phyloP scores from a whole-genome alignment of 2,888 invertebrate species.

The Parasteatoda lunata region DNA sequence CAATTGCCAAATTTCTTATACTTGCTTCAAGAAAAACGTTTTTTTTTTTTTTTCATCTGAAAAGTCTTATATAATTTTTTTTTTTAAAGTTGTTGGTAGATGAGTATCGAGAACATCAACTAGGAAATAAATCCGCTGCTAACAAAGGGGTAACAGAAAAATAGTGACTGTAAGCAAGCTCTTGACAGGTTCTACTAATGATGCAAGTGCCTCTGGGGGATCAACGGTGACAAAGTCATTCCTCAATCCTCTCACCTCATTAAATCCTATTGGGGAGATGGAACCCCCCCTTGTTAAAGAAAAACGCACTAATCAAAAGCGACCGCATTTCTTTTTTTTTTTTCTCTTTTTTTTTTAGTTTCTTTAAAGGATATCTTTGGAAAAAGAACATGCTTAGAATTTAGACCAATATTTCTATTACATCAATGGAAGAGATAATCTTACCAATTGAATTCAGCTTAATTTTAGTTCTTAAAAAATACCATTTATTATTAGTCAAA shows the following conservation, averaged over 20 bases:
- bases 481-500: too few species aligned
- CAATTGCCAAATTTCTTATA: too few species aligned
- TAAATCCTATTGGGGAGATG: slow-evolving; percentile 34
- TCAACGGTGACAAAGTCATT: slow-evolving; percentile 41
- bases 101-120: slow-evolving; percentile 11
- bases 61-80: too few species aligned
- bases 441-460: too few species aligned
- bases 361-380: neutral
- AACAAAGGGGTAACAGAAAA: slow-evolving; percentile 52
- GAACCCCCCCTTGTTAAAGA: slow-evolving; percentile 17
- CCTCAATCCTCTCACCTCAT: slow-evolving; percentile 31
- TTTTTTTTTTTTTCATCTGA: too few species aligned
- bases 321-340: slow-evolving; percentile 11
- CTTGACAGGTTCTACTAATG: slow-evolving; percentile 49
- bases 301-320: slow-evolving; percentile 41
- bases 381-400: too few species aligned
- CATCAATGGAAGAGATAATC: too few species aligned
- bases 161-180: slow-evolving; percentile 48
- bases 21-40: too few species aligned
- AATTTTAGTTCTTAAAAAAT: too few species aligned
- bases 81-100: neutral
- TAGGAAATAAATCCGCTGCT: slow-evolving; percentile 41
- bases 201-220: slow-evolving; percentile 46
- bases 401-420: too few species aligned
- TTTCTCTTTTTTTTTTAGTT: neutral